Evolutionary conservation across 2,113 vertebrate species (phyloP).

Genomic region (Oriolus oriolus): DNA sequence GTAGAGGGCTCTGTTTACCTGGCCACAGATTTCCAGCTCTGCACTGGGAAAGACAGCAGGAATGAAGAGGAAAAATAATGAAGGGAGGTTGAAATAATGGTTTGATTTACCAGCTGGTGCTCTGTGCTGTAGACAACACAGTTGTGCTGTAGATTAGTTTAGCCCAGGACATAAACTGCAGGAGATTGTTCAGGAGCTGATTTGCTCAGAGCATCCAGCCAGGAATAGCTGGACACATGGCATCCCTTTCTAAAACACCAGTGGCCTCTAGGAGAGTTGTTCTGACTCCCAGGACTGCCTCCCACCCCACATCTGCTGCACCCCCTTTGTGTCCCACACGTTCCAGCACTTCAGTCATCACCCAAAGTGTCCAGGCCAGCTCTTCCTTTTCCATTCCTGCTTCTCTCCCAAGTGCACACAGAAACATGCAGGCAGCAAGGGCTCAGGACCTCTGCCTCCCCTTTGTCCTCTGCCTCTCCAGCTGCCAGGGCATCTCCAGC

Average conservation of each 20-base stretch:
- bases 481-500: background rate
- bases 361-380: background rate
- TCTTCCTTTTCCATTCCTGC: background rate
- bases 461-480: background rate
- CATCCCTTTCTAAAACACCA: background rate
- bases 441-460: background rate
- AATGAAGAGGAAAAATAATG: background rate
- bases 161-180: background rate
- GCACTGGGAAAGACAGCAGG: background rate
- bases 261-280: background rate
- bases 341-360: background rate
- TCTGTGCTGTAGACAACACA: background rate
- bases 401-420: background rate
- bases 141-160: background rate
- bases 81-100: background rate
- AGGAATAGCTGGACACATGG: background rate
- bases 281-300: background rate
- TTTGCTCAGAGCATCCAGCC: background rate
- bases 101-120: background rate
- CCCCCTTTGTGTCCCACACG: background rate
- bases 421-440: background rate
- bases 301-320: background rate
- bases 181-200: background rate
- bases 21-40: background rate
- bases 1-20: background rate